Conservation (phyloP, 2,113 vertebrate species). For the Plestiodon gilberti region DNA sequence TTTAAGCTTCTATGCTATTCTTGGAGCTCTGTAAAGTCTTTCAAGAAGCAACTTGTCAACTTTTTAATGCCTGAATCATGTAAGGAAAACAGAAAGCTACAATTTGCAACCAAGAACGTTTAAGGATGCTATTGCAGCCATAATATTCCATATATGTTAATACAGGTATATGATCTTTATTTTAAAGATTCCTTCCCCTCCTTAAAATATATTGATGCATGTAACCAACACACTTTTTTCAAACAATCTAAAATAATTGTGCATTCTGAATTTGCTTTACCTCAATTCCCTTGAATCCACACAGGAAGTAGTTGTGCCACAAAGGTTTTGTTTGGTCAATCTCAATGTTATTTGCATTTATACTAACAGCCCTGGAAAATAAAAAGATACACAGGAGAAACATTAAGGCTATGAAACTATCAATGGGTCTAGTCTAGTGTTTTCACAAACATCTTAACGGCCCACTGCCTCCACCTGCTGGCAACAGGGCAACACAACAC, state of each 20-base stretch:
- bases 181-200: no score
- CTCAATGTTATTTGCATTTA: slow-evolving; percentile 78
- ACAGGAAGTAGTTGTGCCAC: slow-evolving; percentile 98
- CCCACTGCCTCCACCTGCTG: slow-evolving; percentile 79
- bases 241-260: no score
- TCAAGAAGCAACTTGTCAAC: neutral
- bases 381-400: slow-evolving; percentile 44
- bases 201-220: no score
- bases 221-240: neutral
- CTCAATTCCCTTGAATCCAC: slow-evolving; percentile 96
- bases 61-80: neutral
- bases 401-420: slow-evolving; percentile 29
- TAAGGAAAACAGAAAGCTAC: neutral
- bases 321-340: slow-evolving; percentile 90
- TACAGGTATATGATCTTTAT: no score
- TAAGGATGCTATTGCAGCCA: neutral
- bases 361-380: slow-evolving; percentile 86
- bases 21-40: slow-evolving; percentile 9
- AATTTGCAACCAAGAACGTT: neutral
- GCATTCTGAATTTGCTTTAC: slow-evolving; percentile 72
- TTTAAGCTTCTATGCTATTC: neutral
- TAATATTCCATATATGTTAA: neutral
- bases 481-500: slow-evolving; percentile 23
- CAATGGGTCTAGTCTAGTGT: neutral
- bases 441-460: slow-evolving; percentile 25